Percentiles rank a stretch among this genome's conserved stretches.
Conservation (phyloP, 2,113 vertebrate genomes). For the Notiomystis cincta region DNA sequence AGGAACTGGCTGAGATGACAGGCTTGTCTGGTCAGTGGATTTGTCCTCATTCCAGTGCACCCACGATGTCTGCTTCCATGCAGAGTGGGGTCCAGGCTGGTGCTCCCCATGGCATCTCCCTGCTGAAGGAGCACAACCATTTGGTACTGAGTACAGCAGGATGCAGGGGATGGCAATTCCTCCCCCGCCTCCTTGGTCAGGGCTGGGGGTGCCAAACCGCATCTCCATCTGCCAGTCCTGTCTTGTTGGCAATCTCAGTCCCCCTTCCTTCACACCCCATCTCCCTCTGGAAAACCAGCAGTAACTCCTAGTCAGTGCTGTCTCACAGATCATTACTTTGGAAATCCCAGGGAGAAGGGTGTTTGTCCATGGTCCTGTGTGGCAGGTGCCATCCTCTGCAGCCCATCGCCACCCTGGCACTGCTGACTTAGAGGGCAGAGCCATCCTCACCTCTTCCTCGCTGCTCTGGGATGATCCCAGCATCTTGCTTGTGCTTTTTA, state of each 20-base stretch:
- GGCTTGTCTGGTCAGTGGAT: not conserved
- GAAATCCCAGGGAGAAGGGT: not conserved
- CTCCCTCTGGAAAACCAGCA: not conserved
- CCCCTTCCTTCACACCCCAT: not conserved
- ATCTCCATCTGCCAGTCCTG: not conserved
- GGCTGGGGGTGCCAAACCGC: not conserved
- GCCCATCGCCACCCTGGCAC: not conserved
- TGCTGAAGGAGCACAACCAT: not conserved
- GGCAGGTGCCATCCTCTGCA: not conserved
- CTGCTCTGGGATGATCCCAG: not conserved
- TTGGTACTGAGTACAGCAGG: not conserved
- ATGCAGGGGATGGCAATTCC: not conserved
- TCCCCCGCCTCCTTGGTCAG: accelerated
- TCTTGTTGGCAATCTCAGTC: not conserved
- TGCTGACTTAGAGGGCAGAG: not conserved
- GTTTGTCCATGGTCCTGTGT: accelerated
- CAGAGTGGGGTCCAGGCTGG: not conserved
- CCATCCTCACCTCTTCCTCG: accelerated
- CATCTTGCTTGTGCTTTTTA: not conserved
- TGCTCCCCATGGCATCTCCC: not conserved
- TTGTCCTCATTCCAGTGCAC: not conserved
- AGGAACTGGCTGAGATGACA: not conserved
- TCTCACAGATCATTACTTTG: not conserved
- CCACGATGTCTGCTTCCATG: not conserved
- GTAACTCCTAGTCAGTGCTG: not conserved